phyloP scores from a whole-genome alignment of 2,113 vertebrate genomes.

The Salvator merianae region DNA sequence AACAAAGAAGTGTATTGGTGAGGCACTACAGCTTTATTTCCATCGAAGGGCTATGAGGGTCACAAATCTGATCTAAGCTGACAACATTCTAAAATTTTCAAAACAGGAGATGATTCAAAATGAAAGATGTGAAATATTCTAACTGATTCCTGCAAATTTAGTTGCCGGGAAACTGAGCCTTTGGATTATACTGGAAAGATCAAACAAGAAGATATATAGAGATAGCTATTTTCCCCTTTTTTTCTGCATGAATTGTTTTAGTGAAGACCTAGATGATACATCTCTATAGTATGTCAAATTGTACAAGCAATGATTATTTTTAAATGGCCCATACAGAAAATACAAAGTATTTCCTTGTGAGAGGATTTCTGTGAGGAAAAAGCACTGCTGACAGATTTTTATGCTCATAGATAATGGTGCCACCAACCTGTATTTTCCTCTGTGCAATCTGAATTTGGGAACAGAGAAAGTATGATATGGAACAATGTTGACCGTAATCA shows the following conservation, averaged over 20 bases:
- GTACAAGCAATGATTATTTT: slow-evolving; percentile 42
- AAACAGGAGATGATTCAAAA: slow-evolving; percentile 1
- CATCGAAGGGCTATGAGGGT: no score
- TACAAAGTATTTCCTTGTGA: slow-evolving; percentile 34
- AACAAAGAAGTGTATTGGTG: no score
- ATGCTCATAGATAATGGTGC: background rate
- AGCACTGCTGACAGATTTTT: slow-evolving; percentile 28
- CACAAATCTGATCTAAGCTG: background rate
- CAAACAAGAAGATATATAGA: slow-evolving; percentile 6
- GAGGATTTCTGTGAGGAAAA: slow-evolving; percentile 15
- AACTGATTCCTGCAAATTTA: background rate
- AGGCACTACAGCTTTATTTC: background rate
- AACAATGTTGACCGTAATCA: no score
- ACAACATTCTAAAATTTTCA: background rate
- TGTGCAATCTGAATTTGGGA: no score
- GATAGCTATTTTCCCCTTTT: background rate
- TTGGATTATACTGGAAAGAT: slow-evolving; percentile 14
- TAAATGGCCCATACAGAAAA: slow-evolving; percentile 39
- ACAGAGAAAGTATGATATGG: no score
- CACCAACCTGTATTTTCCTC: background rate
- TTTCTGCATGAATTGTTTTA: slow-evolving; percentile 46
- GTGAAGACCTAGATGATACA: slow-evolving; percentile 28
- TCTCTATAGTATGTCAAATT: slow-evolving; percentile 3
- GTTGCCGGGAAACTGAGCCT: slow-evolving; percentile 12
- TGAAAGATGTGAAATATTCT: slow-evolving; percentile 20